Evolutionary conservation across 2,113 vertebrate species (phyloP).

Genomic region (Rhadina sibilatrix): DNA sequence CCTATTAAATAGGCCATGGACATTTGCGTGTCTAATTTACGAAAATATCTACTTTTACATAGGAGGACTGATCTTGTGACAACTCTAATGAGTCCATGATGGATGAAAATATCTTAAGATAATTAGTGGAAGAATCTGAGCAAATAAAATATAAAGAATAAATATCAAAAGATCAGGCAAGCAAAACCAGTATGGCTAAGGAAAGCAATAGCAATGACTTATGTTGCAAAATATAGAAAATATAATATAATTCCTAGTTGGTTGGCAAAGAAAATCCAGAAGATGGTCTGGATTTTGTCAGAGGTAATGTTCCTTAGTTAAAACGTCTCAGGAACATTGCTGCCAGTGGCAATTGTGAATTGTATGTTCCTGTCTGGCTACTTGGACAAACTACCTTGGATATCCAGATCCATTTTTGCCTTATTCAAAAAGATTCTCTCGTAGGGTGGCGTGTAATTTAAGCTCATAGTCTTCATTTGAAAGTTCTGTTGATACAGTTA

Average conservation of each 20-base stretch:
- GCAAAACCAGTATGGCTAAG: background rate
- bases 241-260: background rate
- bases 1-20: background rate
- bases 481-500: background rate
- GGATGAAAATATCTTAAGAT: background rate
- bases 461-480: background rate
- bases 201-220: background rate
- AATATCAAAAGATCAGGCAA: background rate
- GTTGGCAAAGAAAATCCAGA: background rate
- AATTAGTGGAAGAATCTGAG: background rate
- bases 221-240: background rate
- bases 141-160: background rate
- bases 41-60: background rate
- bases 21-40: background rate
- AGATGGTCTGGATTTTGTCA: background rate
- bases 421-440: background rate
- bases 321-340: background rate
- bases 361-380: background rate
- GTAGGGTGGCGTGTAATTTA: rapidly evolving
- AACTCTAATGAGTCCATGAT: background rate
- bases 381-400: background rate
- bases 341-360: background rate
- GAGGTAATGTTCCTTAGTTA: background rate
- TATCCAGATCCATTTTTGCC: background rate
- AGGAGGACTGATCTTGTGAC: background rate